phyloP scores from a whole-genome alignment of 1,140 invertebrate genomes.

The Caenorhabditis inopinata region DNA sequence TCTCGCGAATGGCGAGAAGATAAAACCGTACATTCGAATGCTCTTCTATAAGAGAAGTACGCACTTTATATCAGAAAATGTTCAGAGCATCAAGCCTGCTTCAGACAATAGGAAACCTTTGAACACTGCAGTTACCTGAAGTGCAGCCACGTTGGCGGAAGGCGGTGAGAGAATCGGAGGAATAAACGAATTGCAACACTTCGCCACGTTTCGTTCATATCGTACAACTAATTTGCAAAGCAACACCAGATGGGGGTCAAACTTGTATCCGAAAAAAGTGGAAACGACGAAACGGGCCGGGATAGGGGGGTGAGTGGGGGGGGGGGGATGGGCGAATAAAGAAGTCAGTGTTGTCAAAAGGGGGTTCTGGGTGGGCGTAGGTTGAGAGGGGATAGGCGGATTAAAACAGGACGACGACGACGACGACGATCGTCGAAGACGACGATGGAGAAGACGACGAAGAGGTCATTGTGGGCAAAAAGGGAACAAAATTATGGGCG shows the following conservation, averaged over 20 bases:
- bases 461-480: constrained; percentile 31
- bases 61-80: no score
- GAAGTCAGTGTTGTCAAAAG: background rate
- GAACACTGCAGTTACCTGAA: no score
- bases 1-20: no score
- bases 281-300: background rate
- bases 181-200: no score
- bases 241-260: background rate
- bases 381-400: constrained; percentile 14
- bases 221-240: background rate
- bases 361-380: background rate
- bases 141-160: no score
- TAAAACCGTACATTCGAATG: no score
- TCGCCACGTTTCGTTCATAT: background rate
- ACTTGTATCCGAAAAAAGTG: background rate
- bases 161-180: no score
- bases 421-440: background rate
- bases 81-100: no score
- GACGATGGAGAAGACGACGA: background rate
- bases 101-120: no score
- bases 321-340: background rate
- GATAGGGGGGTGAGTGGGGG: no score
- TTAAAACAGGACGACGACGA: background rate
- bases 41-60: no score
- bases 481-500: constrained; percentile 32